Percentiles rank a stretch among this genome's conserved stretches.
These are phyloP conservation scores for Macrotrachela quadricornifera DNA, from an alignment of 1,140 invertebrate species.

Conservation along the genomic window DNA sequence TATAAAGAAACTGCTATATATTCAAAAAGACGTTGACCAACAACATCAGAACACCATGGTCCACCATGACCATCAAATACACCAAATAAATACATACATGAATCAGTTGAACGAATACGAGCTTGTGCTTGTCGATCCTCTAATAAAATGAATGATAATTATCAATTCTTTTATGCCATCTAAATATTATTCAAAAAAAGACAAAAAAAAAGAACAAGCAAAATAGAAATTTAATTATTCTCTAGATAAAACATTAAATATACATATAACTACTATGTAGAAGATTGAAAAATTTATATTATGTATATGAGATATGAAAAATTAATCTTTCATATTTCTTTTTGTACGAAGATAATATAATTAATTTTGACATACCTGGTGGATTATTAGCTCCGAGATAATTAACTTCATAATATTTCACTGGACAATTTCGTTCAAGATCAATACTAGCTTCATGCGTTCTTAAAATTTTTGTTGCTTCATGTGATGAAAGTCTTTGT, in stretches of 20 bases:
- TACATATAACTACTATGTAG: too few species aligned
- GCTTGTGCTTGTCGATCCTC: conserved; percentile 6
- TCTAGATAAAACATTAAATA: too few species aligned
- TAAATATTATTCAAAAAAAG: too few species aligned
- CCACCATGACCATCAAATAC: conserved; percentile 88
- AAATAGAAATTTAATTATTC: too few species aligned
- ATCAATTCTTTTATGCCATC: too few species aligned
- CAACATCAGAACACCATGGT: conserved; percentile 58
- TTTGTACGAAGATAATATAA: too few species aligned
- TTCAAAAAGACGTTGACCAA: conserved; percentile 45
- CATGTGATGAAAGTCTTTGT: not conserved
- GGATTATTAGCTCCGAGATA: conserved; percentile 6
- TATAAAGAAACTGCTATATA: conserved; percentile 61
- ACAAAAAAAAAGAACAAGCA: too few species aligned
- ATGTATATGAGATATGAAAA: too few species aligned
- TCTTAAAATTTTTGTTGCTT: conserved; percentile 3
- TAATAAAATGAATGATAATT: too few species aligned
- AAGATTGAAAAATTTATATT: too few species aligned
- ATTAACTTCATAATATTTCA: conserved; percentile 7
- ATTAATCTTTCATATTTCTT: too few species aligned
- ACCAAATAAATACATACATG: conserved; percentile 48
- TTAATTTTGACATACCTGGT: not conserved
- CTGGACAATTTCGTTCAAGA: conserved; percentile 1
- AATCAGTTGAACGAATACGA: not conserved
- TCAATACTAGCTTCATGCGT: conserved; percentile 1